Evolutionary conservation across 1,140 invertebrate species (phyloP), one percentile per base, ranked within the genome.

Genomic region (Penaeus chinensis): DNA sequence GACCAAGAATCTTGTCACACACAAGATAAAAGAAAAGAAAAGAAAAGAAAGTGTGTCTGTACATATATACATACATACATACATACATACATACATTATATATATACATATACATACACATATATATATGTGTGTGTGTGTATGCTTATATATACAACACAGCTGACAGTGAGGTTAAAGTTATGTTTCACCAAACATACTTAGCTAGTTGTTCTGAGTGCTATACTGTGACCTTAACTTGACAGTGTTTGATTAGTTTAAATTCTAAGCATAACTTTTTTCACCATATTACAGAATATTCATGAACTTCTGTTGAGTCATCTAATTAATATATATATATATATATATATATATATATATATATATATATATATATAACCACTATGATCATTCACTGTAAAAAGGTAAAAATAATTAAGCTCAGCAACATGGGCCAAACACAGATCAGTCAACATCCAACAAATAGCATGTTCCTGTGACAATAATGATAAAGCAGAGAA

Each of bases 401-500:
- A 82, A 69, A n/a, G 32, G 65, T 37, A 47, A 82, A 82, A 82
- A 82, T 69, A 42, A 80, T 13, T 66, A 47, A 24, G 63, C 69
- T 69, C 47, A 69, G 24, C 37, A 42, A 42, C 63, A 47, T 47
- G 24, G 37, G 69, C 62, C 63, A 47, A 82, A 82, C 62, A 69
- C 69, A 27, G 65, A 47, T 66, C 47, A 82, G 81, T 82, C 81
- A 82, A 82, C 81, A 42, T 82, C 62, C 69, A 18, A 82, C 32
- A 82, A 66, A 82, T 37, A 69, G 81, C 63, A 65, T 54, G 65
- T 69, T 82, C 42, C 62, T 65, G 69, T 82, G 63, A 82, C 63
- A 82, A 65, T 47, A 82, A 82, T 65, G 24, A 27, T 42, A 42
- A 82, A 69, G 81, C 81, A 82, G 81, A 82, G 63, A 82, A 69